A percentile compares a stretch with the other conserved stretches of the same genome.
phyloP scores from a whole-genome alignment of 2,888 invertebrate species.

The Tenthredo amoena region DNA sequence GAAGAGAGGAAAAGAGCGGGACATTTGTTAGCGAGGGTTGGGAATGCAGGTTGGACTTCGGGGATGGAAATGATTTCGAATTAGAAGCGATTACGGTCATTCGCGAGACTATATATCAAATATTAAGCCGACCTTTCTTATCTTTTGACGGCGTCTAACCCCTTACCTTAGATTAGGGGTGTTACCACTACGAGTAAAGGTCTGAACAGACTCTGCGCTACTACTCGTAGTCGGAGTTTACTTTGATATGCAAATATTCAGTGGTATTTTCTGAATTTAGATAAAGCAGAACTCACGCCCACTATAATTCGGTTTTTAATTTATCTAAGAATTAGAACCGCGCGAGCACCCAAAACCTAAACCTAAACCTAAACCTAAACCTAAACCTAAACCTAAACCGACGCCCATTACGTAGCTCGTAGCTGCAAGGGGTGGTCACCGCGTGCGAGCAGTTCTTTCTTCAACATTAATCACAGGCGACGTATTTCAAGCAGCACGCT shows the following conservation, averaged over 20 bases:
- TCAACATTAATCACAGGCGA: constrained; percentile 53
- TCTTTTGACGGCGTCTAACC: constrained; percentile 15
- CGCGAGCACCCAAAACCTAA: neutral
- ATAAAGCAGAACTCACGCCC: neutral
- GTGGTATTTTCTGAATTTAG: constrained; percentile 13
- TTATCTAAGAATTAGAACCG: constrained; percentile 22
- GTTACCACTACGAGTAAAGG: neutral
- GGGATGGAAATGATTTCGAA: constrained; percentile 26
- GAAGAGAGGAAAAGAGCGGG: neutral
- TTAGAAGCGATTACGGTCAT: neutral
- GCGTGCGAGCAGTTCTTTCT: constrained; percentile 49
- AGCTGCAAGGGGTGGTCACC: constrained; percentile 3
- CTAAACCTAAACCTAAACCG: neutral
- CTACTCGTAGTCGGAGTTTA: constrained; percentile 23
- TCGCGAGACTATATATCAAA: neutral
- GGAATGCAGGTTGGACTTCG: neutral
- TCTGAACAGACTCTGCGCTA: neutral
- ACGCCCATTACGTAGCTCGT: constrained; percentile 1
- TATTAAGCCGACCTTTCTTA: constrained; percentile 36
- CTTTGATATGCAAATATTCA: constrained; percentile 47
- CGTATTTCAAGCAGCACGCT: constrained; percentile 51
- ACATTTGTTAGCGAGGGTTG: neutral
- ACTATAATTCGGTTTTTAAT: constrained; percentile 27
- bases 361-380: neutral
- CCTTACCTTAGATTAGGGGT: neutral